Base-by-base conservation (phyloP, 92 coral and sea anemone genomes). In the Paragorgia papillata region DNA sequence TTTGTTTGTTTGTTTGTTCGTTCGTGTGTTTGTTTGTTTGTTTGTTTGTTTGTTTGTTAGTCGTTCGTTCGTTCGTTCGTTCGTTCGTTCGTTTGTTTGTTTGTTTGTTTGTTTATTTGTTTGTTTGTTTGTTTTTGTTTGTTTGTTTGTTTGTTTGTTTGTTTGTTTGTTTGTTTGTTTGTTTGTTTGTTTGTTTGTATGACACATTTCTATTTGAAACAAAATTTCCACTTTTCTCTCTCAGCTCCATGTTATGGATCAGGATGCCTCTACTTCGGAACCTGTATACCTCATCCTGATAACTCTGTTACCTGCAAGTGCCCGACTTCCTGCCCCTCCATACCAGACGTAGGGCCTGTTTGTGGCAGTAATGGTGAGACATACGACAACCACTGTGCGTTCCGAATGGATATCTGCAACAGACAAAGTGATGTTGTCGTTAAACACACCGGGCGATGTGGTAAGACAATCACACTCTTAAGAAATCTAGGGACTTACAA, bases 341-440 rank as follows among this genome's bases (percentile, higher is more conserved):
- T 71, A 19, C 78, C 78, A 4, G 63, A 71, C 33, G 78, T 71
- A 31, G 78, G 78, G 7, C 64, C 63, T 9, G 78, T 71, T n/a
- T 71, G 78, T 31, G 78, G 78, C 0, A 55, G 64, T 20, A 55
- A 71, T 35, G 78, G 29, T 18, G 26, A 15, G 64, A 71, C 63
- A 15, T 71, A 53, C 43, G 62, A 30, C 0, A 71, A 71, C 54
- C 63, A 71, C 35, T 71, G 78, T 19, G 29, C 78, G 0, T 33
- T 71, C 18, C 37, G 51, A 71, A 71, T 53, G 29, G 78, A 51
- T 31, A 33, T 51, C 0, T 71, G 78, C 51, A 30, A 39, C 46
- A n/a, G 57, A 1, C 34, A 71, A 41, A 17, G 13, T 32, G 51
- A 55, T 71, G 64, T 54, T 33, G 5, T 20, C 4, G 26, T 71